A percentile compares a stretch with the other conserved stretches of the same genome.
Conservation (phyloP, 2,888 invertebrate species). For the Nudaria mundana region DNA sequence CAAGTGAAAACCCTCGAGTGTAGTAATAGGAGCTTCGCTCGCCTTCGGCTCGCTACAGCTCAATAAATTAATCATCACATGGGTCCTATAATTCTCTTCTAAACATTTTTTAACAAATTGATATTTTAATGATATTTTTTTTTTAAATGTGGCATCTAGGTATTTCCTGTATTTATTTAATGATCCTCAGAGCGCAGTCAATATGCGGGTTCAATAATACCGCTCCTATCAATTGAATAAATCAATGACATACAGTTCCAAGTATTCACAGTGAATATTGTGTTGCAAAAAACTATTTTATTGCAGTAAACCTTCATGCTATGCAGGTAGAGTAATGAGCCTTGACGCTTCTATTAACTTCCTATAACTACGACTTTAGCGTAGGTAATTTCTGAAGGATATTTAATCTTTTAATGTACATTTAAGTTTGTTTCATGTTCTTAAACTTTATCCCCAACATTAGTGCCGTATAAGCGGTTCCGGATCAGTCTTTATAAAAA, state of each 20-base stretch:
- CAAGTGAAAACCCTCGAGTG: no score
- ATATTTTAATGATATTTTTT: not conserved
- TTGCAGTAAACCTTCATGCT: constrained; percentile 2
- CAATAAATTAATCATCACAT: no score
- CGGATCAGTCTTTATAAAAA: no score
- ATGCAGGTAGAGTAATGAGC: not conserved
- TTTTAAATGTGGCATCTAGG: not conserved
- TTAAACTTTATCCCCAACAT: no score
- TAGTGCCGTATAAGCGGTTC: no score
- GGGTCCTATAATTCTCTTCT: no score
- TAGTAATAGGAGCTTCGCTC: no score
- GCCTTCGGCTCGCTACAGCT: no score
- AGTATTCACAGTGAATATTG: not conserved
- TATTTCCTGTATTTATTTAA: not conserved
- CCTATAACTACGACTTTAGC: not conserved
- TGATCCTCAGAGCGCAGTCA: not conserved
- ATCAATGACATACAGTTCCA: not conserved
- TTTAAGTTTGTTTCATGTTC: not conserved
- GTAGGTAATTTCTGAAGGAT: not conserved
- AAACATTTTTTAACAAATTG: no score
- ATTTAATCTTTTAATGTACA: not conserved
- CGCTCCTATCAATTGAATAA: no score
- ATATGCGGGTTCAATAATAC: no score
- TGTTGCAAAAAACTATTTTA: not conserved
- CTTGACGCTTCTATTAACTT: not conserved